Conservation (phyloP, 2,113 vertebrate genomes). For the Brachyistius frenatus region DNA sequence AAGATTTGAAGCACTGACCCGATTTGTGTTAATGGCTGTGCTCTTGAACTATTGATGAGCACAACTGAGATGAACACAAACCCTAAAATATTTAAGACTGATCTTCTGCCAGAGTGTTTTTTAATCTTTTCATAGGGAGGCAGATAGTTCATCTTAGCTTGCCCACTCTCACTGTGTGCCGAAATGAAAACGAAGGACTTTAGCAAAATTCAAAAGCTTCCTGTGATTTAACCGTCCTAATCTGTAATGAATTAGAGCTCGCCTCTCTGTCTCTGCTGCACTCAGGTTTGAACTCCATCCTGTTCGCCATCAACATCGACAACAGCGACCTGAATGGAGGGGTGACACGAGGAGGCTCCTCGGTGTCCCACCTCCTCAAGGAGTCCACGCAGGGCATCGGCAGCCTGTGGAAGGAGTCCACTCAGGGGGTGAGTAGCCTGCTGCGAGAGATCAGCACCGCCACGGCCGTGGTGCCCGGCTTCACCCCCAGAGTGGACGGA, state of each 20-base stretch:
- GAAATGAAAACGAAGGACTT: slow-evolving; percentile 37
- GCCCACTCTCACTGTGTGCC: neutral
- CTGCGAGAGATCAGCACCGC: slow-evolving; percentile 93
- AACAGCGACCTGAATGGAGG: slow-evolving; percentile 95
- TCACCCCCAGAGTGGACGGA: slow-evolving; percentile 88
- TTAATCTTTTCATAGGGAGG: neutral
- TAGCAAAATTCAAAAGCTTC: slow-evolving; percentile 30
- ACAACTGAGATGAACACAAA: slow-evolving; percentile 21
- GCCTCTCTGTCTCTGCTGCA: neutral
- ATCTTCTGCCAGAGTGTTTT: slow-evolving; percentile 38
- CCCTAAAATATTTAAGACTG: slow-evolving; percentile 42
- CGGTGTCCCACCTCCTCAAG: slow-evolving; percentile 92
- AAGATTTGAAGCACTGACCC: neutral
- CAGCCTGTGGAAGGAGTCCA: slow-evolving; percentile 93
- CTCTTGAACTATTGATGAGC: slow-evolving; percentile 45
- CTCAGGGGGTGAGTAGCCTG: slow-evolving; percentile 95
- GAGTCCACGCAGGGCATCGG: slow-evolving; percentile 98
- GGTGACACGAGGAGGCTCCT: slow-evolving; percentile 80
- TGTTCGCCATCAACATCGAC: slow-evolving; percentile 99
- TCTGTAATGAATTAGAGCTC: neutral
- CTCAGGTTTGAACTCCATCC: slow-evolving; percentile 96
- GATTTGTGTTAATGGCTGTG: slow-evolving; percentile 24
- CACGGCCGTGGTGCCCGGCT: slow-evolving; percentile 91
- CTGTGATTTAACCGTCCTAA: neutral
- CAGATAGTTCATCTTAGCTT: slow-evolving; percentile 12